A percentile compares a stretch with the other conserved stretches of the same genome.
phyloP scores from a whole-genome alignment of 2,113 vertebrate species.

The Mirza zaza region DNA sequence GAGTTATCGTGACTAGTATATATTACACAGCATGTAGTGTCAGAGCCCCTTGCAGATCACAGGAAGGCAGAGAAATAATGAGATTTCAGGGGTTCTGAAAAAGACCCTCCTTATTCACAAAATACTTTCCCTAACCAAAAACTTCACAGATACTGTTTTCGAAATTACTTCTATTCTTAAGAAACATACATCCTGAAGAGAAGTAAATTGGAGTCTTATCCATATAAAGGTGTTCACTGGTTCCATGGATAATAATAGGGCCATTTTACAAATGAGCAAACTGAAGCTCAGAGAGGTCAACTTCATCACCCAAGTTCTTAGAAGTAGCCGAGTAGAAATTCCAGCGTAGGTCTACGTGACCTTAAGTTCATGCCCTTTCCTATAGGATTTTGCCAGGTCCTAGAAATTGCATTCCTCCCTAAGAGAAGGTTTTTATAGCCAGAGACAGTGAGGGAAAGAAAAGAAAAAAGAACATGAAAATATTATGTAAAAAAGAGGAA shows the following conservation, averaged over 20 bases:
- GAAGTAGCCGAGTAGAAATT: neutral
- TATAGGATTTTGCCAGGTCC: neutral
- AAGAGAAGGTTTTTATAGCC: neutral
- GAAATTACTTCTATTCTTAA: neutral
- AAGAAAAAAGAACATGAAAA: neutral
- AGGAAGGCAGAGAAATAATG: neutral
- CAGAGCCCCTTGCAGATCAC: neutral
- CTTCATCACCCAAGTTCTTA: neutral
- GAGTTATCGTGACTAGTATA: neutral
- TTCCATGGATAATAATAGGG: rapidly evolving
- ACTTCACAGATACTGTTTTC: neutral
- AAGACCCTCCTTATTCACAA: neutral
- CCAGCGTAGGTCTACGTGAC: neutral
- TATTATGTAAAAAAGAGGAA: neutral
- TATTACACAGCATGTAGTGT: neutral
- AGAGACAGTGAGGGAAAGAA: neutral
- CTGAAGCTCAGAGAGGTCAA: neutral
- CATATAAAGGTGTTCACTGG: neutral
- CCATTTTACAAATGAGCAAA: neutral
- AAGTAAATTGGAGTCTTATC: neutral
- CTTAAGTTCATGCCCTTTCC: neutral
- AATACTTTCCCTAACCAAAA: neutral
- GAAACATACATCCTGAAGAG: neutral
- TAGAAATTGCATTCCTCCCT: neutral
- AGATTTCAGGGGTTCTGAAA: neutral